Evolutionary conservation across 2,113 vertebrate species (phyloP), one percentile per base, ranked within the genome.

Genomic region (Saguinus imperator): DNA sequence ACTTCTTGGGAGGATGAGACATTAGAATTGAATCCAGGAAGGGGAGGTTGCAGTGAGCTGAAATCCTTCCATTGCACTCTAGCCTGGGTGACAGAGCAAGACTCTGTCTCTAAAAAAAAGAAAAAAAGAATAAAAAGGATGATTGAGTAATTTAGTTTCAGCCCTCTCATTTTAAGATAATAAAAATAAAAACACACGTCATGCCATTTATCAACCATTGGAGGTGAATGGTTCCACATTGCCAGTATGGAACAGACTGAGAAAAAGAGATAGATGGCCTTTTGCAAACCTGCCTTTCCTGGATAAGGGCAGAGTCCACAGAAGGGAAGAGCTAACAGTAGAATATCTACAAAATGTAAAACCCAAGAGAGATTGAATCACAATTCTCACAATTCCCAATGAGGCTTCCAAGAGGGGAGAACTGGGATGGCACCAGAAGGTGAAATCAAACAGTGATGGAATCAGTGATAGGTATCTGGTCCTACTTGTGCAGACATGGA

Each of bases 111-210:
- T 13, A 27, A 61, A 61, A 61, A 61, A 61, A 11, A 58, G 25
- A 58, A 25, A 58, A 27, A 25, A 58, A 27, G 23, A 57, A 61
- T n/a, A n/a, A 29, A 29, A 64, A 64, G 0, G 64, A 87, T 87
- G 48, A 81, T 4, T 40, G 16, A 90, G 50, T 68, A 57, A 81
- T 90, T 87, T 77, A 85, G 11, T 48, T 48, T 92, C 27, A 68
- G 40, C 17, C 13, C 1, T 92, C 61, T 94, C 43, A 85, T 87
- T 95, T 94, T 83, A 89, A 94, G 50, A 70, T 55, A 48, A 89
- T 70, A 84, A 95, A 93, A 95, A 84, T 43, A 23, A 87, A 87
- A 40, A 58, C 5, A 72, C 13, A n/a, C 35, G 10, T 10, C 16
- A 57, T 57, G 16, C 11, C 35, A 58, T 50, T 27, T 16, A 76